phyloP scores from a whole-genome alignment of 2,113 vertebrate species.

The Pseudopipra pipra region DNA sequence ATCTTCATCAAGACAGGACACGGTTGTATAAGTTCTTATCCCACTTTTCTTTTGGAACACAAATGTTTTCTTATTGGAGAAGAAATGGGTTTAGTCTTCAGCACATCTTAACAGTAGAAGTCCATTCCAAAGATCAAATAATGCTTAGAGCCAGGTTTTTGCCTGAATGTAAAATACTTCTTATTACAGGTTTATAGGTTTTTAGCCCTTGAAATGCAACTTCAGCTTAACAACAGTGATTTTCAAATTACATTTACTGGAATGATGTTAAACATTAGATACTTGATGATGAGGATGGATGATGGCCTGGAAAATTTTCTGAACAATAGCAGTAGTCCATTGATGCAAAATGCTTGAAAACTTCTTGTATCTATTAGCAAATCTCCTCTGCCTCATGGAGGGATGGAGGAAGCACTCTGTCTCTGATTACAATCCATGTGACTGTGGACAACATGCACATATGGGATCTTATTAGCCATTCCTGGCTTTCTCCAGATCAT shows the following conservation, averaged over 20 bases:
- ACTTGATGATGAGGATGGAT: not conserved
- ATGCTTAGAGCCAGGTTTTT: not conserved
- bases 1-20: not conserved
- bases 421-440: not conserved
- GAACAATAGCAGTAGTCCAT: not conserved
- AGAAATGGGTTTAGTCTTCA: not conserved
- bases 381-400: not conserved
- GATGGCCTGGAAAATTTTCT: not conserved
- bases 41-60: not conserved
- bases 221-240: not conserved
- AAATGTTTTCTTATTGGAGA: not conserved
- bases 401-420: not conserved
- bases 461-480: not conserved
- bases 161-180: not conserved
- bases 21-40: not conserved
- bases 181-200: not conserved
- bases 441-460: not conserved
- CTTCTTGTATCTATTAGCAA: not conserved
- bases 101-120: not conserved
- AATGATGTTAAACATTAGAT: not conserved
- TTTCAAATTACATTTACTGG: not conserved
- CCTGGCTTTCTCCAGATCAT: conserved; percentile 3
- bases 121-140: not conserved
- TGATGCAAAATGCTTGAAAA: not conserved
- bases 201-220: not conserved